Percentiles rank a stretch among this genome's conserved stretches.
phyloP scores from a whole-genome alignment of 2,888 invertebrate species.

The Panzeria rudis region DNA sequence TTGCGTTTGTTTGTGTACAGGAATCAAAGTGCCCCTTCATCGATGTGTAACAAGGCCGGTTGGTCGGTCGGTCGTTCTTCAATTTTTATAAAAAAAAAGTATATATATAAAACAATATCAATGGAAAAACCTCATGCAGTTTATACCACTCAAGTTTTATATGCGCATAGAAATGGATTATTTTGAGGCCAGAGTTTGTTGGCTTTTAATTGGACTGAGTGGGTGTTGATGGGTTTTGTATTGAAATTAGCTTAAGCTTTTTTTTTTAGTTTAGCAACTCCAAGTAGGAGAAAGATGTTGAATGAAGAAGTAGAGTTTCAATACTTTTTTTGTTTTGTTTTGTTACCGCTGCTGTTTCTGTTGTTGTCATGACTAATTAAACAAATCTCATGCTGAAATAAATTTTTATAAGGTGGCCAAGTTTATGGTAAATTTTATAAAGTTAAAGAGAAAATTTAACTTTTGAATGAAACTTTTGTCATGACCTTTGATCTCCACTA shows the following conservation, averaged over 20 bases:
- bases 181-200: conserved; percentile 26
- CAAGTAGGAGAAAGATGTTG: neutral
- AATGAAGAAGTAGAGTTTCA: neutral
- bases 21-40: conserved; percentile 20
- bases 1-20: neutral
- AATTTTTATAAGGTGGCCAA: conserved; percentile 15
- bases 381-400: conserved; percentile 38
- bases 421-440: neutral
- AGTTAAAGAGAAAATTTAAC: too few species aligned
- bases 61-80: conserved; percentile 35
- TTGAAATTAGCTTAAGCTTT: conserved; percentile 11
- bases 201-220: conserved; percentile 50
- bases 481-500: too few species aligned
- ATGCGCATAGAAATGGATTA: conserved; percentile 11
- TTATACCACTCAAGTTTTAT: conserved; percentile 43
- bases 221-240: conserved; percentile 51
- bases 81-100: neutral
- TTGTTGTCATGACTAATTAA: conserved; percentile 61
- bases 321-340: neutral
- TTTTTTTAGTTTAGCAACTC: conserved; percentile 9
- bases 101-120: conserved; percentile 1
- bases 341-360: neutral
- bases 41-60: conserved; percentile 49
- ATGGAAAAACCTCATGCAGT: conserved; percentile 47
- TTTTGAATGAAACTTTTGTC: too few species aligned